Conservation (phyloP, 2,888 invertebrate species). For the Cosmia trapezina region DNA sequence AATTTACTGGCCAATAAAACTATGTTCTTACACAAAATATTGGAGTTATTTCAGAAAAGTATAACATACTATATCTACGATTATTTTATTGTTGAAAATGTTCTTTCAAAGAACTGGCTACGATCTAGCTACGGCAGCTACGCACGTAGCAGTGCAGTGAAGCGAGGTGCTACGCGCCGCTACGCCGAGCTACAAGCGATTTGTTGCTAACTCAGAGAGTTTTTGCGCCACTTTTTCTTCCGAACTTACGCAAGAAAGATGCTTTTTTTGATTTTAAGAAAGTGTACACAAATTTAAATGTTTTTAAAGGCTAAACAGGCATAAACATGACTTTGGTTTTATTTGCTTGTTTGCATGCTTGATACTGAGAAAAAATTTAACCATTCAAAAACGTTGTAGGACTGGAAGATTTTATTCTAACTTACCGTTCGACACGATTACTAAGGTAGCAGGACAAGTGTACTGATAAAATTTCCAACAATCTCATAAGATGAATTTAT, state of each 20-base stretch:
- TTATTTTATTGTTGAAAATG: not conserved
- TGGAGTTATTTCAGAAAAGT: not conserved
- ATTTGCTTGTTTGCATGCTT: not conserved
- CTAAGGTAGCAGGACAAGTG: too few relatives aligned
- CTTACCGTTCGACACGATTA: not conserved
- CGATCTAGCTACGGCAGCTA: not conserved
- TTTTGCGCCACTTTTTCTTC: not conserved
- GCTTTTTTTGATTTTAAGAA: not conserved
- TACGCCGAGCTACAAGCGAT: not conserved
- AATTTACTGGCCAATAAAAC: not conserved
- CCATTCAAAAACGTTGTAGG: not conserved
- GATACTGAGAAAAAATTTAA: not conserved
- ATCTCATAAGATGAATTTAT: not conserved
- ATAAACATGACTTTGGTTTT: not conserved
- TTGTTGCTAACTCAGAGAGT: not conserved
- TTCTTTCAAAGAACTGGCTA: constrained; percentile 6
- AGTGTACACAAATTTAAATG: not conserved
- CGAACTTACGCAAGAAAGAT: not conserved
- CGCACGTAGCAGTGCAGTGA: not conserved
- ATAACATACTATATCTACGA: not conserved
- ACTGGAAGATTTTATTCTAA: not conserved
- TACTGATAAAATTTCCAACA: too few relatives aligned
- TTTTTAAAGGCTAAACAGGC: not conserved
- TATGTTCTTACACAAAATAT: not conserved
- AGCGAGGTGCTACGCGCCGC: not conserved